Evolutionary conservation across 2,888 invertebrate genomes (phyloP).

Genomic region (Lithophane socia): DNA sequence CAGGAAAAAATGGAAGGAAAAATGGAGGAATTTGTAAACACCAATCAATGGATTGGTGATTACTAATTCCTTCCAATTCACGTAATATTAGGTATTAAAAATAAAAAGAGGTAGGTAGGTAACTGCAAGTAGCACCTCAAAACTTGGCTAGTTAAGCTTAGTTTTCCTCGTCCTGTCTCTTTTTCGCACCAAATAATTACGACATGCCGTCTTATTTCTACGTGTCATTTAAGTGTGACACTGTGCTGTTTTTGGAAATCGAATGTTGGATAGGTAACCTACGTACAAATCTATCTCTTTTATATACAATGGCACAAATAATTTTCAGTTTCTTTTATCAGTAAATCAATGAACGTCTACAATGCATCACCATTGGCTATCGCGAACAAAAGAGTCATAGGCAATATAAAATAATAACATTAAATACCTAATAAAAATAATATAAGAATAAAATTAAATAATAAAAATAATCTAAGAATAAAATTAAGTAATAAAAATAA

Average conservation of each 20-base stretch:
- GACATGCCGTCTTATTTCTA: not conserved
- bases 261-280: not conserved
- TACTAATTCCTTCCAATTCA: no score
- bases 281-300: no score
- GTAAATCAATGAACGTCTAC: constrained; percentile 8
- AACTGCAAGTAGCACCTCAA: not conserved
- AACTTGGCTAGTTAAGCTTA: not conserved
- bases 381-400: not conserved
- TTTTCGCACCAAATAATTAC: not conserved
- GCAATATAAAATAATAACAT: not conserved
- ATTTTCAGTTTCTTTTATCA: not conserved
- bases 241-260: not conserved
- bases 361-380: not conserved
- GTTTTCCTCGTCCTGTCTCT: not conserved
- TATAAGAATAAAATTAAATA: no score
- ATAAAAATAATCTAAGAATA: not conserved
- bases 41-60: no score
- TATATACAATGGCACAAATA: not conserved
- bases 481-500: not conserved
- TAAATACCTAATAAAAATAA: no score
- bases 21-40: not conserved
- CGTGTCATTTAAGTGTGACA: not conserved
- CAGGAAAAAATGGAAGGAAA: not conserved
- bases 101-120: not conserved
- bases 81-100: no score